A percentile compares a stretch with the other conserved stretches of the same genome.
Conservation (phyloP, 2,797 vertebrate genomes). For the Anguilla marmorata region DNA sequence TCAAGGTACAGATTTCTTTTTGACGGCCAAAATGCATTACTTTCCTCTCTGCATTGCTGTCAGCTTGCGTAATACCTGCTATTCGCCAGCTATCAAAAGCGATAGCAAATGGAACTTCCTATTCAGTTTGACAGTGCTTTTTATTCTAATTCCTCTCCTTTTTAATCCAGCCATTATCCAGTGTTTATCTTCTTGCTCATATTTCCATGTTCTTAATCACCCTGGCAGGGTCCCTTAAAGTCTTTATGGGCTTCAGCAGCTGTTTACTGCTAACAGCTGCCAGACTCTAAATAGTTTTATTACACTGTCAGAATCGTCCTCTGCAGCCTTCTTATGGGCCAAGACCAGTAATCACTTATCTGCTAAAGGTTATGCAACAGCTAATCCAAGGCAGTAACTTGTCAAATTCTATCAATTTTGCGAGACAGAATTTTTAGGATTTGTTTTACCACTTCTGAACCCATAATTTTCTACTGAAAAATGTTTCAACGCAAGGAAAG, state of each 20-base stretch:
- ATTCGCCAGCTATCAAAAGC: constrained; percentile 1
- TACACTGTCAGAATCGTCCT: constrained; percentile 64
- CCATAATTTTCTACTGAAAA: neutral
- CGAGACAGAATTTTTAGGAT: neutral
- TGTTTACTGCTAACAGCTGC: constrained; percentile 71
- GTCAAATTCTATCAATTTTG: constrained; percentile 46
- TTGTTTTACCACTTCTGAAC: neutral
- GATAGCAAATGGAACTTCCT: constrained; percentile 1
- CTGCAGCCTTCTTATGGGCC: constrained; percentile 35
- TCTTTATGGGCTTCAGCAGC: constrained; percentile 67
- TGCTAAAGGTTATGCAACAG: constrained; percentile 40
- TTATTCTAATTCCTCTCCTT: constrained; percentile 55
- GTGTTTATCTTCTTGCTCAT: constrained; percentile 50
- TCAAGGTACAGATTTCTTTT: constrained; percentile 18
- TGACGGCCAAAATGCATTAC: neutral
- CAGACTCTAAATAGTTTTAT: constrained; percentile 63
- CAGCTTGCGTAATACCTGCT: constrained; percentile 19
- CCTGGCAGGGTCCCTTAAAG: constrained; percentile 58
- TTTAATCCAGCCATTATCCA: constrained; percentile 59
- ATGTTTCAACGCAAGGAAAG: neutral
- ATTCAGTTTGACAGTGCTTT: constrained; percentile 58
- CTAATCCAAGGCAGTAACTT: constrained; percentile 33
- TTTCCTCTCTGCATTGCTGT: neutral
- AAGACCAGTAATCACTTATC: constrained; percentile 25
- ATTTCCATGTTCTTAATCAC: constrained; percentile 52